These are phyloP conservation scores for Capromys pilorides DNA, from an alignment of 2,797 vertebrate species.

Conservation along the genomic window DNA sequence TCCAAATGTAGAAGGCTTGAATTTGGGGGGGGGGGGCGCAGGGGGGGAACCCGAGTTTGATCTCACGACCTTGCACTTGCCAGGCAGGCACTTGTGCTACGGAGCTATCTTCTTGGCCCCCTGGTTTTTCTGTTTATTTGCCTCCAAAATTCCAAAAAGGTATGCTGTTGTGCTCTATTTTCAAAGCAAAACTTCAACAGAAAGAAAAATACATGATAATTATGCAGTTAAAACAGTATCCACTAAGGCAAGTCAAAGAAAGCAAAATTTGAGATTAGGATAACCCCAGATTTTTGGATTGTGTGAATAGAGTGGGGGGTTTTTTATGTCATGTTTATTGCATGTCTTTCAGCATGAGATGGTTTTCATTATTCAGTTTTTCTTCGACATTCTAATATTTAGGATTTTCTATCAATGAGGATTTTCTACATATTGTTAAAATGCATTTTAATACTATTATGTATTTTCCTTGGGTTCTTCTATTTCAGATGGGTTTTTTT, in stretches of 20 bases:
- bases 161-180: background rate
- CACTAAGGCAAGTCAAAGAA: background rate
- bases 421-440: background rate
- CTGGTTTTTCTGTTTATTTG: background rate
- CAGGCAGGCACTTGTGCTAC: too few relatives aligned
- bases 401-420: background rate
- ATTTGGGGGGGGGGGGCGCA: too few relatives aligned
- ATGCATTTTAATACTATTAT: background rate
- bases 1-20: background rate
- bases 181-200: background rate
- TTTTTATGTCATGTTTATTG: background rate
- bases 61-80: too few relatives aligned
- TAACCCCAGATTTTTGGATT: background rate
- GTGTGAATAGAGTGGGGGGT: too few relatives aligned
- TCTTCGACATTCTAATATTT: conserved; percentile 2
- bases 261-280: background rate
- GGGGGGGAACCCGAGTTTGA: too few relatives aligned
- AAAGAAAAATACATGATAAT: background rate
- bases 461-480: too few relatives aligned
- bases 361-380: background rate
- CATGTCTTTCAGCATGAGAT: background rate
- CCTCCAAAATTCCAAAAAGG: background rate
- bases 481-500: too few relatives aligned
- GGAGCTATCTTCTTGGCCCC: too few relatives aligned
- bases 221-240: background rate